phyloP scores from a whole-genome alignment of 2,113 vertebrate species.

The Dasyurus viverrinus region DNA sequence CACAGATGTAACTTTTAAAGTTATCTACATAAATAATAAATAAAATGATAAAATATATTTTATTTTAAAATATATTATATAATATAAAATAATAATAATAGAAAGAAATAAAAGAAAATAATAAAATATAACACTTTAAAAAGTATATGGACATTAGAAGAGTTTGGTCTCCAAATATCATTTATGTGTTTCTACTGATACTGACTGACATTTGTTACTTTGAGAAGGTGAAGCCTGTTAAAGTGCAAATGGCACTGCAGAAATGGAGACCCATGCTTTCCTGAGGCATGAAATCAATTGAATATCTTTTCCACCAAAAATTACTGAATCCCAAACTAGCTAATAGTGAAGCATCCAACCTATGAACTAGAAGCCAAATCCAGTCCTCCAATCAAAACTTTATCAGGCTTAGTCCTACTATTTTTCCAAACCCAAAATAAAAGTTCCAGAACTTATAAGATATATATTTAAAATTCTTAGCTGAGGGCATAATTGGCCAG shows the following conservation, averaged over 20 bases:
- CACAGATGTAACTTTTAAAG: not conserved
- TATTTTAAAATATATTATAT: no score
- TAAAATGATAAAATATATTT: no score
- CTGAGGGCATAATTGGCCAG: constrained; percentile 5
- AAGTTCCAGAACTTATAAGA: not conserved
- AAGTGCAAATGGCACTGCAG: not conserved
- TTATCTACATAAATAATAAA: no score
- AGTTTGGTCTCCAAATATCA: not conserved
- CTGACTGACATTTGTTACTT: not conserved
- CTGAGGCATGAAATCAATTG: not conserved
- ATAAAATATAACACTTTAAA: not conserved
- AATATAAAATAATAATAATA: no score
- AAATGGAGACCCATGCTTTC: not conserved
- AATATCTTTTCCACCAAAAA: not conserved
- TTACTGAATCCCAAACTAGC: not conserved
- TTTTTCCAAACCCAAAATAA: not conserved
- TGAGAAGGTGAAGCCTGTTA: not conserved
- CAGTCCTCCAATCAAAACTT: not conserved
- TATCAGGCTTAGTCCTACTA: not conserved
- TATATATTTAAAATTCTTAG: not conserved
- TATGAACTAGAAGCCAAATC: not conserved
- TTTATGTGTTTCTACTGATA: not conserved
- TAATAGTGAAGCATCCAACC: not conserved
- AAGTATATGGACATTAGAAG: not conserved
- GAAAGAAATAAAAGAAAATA: not conserved